Conservation (phyloP, 2,888 invertebrate genomes). For the Apoda limacodes region DNA sequence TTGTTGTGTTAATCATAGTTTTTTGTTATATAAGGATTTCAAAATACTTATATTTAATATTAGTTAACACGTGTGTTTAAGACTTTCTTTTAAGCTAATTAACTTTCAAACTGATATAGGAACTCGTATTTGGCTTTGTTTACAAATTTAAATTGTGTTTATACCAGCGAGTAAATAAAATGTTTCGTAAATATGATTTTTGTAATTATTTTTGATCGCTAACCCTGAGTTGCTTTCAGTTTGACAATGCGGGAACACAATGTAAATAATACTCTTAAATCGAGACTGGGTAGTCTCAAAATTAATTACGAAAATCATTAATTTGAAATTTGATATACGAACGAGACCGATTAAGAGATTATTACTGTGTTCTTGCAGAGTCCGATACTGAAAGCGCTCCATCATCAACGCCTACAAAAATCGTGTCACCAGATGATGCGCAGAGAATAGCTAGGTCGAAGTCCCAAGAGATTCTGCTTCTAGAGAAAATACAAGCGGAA, state of each 20-base stretch:
- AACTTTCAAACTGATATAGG: slow-evolving; percentile 49
- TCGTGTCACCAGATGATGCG: slow-evolving; percentile 40
- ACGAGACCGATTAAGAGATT: slow-evolving; percentile 38
- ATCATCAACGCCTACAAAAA: slow-evolving; percentile 70
- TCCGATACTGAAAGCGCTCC: slow-evolving; percentile 81
- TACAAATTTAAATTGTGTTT: slow-evolving; percentile 65
- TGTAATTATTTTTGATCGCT: slow-evolving; percentile 67
- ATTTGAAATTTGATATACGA: too few species aligned
- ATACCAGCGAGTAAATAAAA: slow-evolving; percentile 67
- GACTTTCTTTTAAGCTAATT: slow-evolving; percentile 54
- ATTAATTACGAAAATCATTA: slow-evolving; percentile 68
- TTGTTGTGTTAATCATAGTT: slow-evolving; percentile 63
- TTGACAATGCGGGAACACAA: slow-evolving; percentile 47
- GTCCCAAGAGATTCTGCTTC: slow-evolving; percentile 76
- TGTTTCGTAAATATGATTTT: slow-evolving; percentile 67
- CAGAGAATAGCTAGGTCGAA: slow-evolving; percentile 55
- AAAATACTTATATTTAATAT: slow-evolving; percentile 47
- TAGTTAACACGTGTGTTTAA: slow-evolving; percentile 51
- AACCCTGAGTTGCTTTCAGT: slow-evolving; percentile 52
- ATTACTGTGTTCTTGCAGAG: slow-evolving; percentile 79
- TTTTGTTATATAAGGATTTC: slow-evolving; percentile 55
- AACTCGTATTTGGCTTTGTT: slow-evolving; percentile 62
- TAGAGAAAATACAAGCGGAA: slow-evolving; percentile 78
- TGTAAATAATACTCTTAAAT: slow-evolving; percentile 26
- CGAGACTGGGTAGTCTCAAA: slow-evolving; percentile 54